Evolutionary conservation across 30 jellyfish, hydroid and myxozoan species (phyloP).

Genomic region (Calvadosia cruxmelitensis): DNA sequence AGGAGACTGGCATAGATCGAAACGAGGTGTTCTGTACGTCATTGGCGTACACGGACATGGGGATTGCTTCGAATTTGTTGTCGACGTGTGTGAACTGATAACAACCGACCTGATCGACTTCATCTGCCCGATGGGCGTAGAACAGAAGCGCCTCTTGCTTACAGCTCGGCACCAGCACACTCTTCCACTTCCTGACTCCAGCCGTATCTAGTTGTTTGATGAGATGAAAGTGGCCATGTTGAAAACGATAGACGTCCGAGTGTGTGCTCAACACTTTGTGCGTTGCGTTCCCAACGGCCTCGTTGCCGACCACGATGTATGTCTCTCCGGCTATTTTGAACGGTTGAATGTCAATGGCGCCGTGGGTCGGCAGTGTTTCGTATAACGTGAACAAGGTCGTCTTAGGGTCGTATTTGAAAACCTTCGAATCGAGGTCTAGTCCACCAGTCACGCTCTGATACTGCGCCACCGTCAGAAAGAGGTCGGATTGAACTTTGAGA

Average conservation of each 20-base stretch:
- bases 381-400: slow-evolving; percentile 5
- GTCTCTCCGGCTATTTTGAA: slow-evolving; percentile 15
- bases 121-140: slow-evolving; percentile 48
- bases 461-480: slow-evolving; percentile 40
- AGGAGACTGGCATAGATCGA: slow-evolving; percentile 43
- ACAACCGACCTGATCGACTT: slow-evolving; percentile 59
- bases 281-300: slow-evolving; percentile 18
- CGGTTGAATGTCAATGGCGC: slow-evolving; percentile 56
- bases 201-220: slow-evolving; percentile 21
- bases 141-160: slow-evolving; percentile 25
- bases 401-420: slow-evolving; percentile 25
- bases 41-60: slow-evolving; percentile 32
- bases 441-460: slow-evolving; percentile 18
- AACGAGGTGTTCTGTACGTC: neutral
- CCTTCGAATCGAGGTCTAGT: slow-evolving; percentile 22
- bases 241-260: slow-evolving; percentile 30
- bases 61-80: slow-evolving; percentile 29
- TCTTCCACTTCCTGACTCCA: slow-evolving; percentile 56
- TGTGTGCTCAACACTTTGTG: slow-evolving; percentile 13
- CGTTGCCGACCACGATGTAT: slow-evolving; percentile 51
- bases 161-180: slow-evolving; percentile 41
- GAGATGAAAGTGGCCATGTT: slow-evolving; percentile 19
- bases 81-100: slow-evolving; percentile 22
- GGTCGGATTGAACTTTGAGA: neutral
- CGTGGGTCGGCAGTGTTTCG: slow-evolving; percentile 52